These are phyloP conservation scores for Lutjanus erythropterus DNA, from an alignment of 2,113 vertebrate species.

Conservation along the genomic window DNA sequence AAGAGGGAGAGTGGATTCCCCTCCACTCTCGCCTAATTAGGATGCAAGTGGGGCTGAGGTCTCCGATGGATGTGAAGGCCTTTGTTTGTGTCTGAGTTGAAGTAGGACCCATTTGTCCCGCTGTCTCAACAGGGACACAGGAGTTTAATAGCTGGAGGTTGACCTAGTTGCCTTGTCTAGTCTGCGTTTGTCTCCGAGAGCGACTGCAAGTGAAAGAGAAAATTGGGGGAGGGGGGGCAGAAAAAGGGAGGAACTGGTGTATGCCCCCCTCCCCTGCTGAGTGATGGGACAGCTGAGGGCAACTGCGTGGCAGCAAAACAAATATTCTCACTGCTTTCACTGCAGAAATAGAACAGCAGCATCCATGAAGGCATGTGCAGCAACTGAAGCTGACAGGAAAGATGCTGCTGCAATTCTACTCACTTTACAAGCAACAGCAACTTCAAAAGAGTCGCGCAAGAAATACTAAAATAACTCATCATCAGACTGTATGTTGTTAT, in stretches of 20 bases:
- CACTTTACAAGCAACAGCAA: conserved; percentile 15
- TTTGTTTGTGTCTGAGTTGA: conserved; percentile 61
- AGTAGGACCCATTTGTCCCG: conserved; percentile 63
- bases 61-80: conserved; percentile 51
- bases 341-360: conserved; percentile 70
- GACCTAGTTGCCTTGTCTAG: conserved; percentile 73
- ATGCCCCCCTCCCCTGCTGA: conserved; percentile 55
- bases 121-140: conserved; percentile 51
- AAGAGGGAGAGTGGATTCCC: conserved; percentile 19
- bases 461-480: neutral
- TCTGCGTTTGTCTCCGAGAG: conserved; percentile 37
- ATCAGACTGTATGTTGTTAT: neutral
- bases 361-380: conserved; percentile 47
- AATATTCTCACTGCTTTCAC: conserved; percentile 46
- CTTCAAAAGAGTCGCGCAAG: neutral
- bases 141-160: conserved; percentile 59
- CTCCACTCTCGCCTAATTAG: conserved; percentile 60
- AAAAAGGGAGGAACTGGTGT: conserved; percentile 42
- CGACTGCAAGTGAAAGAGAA: conserved; percentile 38
- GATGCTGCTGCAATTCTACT: conserved; percentile 26
- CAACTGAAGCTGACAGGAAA: conserved; percentile 28
- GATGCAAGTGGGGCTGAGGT: conserved; percentile 60
- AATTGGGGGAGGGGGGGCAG: conserved; percentile 17
- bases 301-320: conserved; percentile 49
- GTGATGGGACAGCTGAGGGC: conserved; percentile 74